phyloP scores from a whole-genome alignment of 2,888 invertebrate genomes.

The Drosophila putrida region DNA sequence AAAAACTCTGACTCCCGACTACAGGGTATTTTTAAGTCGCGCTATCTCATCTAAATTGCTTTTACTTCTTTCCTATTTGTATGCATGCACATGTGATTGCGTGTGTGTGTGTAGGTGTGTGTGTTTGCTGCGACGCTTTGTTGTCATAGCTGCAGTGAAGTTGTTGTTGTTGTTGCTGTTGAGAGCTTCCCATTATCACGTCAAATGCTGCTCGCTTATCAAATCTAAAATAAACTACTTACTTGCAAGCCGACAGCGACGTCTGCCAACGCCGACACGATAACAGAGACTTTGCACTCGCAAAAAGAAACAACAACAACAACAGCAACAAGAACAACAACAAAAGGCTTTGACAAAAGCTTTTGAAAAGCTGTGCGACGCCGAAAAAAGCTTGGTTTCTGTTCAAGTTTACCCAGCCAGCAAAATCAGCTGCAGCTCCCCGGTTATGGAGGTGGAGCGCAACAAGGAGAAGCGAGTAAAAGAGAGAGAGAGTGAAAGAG shows the following conservation, averaged over 20 bases:
- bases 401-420: constrained; percentile 38
- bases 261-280: constrained; percentile 29
- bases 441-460: constrained; percentile 9
- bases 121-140: constrained; percentile 32
- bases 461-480: not conserved
- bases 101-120: constrained; percentile 11
- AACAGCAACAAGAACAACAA: constrained; percentile 6
- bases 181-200: constrained; percentile 47
- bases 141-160: constrained; percentile 38
- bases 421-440: constrained; percentile 30
- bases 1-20: no score
- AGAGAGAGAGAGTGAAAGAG: not conserved
- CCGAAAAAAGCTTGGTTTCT: constrained; percentile 30
- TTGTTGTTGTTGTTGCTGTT: constrained; percentile 20
- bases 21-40: constrained; percentile 1
- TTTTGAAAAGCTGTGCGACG: constrained; percentile 29
- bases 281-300: constrained; percentile 50
- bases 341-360: constrained; percentile 43
- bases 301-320: constrained; percentile 26
- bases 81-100: not conserved
- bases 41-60: not conserved
- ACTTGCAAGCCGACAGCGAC: constrained; percentile 27
- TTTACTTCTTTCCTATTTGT: constrained; percentile 4
- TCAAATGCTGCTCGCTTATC: constrained; percentile 40
- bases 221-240: constrained; percentile 57